Evolutionary conservation across 2,113 vertebrate species (phyloP).

Genomic region (Eclectus roratus): DNA sequence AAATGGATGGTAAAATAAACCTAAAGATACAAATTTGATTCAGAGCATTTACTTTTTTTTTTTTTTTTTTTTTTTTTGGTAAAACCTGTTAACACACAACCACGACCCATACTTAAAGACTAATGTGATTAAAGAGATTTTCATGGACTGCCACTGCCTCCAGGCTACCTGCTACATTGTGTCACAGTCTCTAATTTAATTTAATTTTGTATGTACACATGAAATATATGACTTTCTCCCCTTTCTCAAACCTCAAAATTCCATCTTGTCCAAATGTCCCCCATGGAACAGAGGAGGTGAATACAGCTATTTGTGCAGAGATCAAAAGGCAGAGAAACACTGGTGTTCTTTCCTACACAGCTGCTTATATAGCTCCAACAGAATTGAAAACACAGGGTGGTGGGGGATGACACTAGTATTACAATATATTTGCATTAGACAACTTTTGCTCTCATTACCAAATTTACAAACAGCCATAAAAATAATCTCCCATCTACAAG

Average conservation of each 20-base stretch:
- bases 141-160: background rate
- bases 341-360: background rate
- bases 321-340: background rate
- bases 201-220: background rate
- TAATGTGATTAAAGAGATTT: background rate
- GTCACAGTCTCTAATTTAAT: background rate
- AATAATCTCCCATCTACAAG: background rate
- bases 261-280: background rate
- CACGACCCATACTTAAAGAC: background rate
- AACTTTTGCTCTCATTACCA: background rate
- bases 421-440: background rate
- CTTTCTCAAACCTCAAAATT: background rate
- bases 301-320: background rate
- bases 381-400: background rate
- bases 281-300: background rate
- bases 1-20: background rate
- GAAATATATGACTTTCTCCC: background rate
- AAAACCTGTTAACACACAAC: background rate
- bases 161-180: background rate
- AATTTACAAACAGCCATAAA: background rate
- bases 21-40: background rate
- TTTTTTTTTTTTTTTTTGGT: background rate
- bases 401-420: accelerated
- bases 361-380: background rate
- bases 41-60: background rate